These are phyloP conservation scores for Campylomormyrus numenius DNA, from an alignment of 2,113 vertebrate species.

Conservation along the genomic window DNA sequence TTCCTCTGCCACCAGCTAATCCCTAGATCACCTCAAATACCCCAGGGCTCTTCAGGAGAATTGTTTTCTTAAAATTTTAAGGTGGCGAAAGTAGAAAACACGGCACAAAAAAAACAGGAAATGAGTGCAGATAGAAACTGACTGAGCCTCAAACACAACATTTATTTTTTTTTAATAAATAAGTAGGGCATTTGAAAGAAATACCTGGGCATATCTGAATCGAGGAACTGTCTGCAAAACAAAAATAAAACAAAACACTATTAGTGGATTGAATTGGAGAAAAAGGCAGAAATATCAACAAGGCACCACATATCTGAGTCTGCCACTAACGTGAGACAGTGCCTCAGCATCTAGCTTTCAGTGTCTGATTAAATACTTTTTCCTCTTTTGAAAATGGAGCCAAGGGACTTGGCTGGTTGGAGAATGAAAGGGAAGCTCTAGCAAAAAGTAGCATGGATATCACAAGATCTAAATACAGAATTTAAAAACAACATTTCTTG, in stretches of 20 bases:
- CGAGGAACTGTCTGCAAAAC: constrained; percentile 99
- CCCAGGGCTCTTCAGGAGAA: constrained; percentile 13
- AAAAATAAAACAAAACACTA: constrained; percentile 91
- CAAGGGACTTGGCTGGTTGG: too few species aligned
- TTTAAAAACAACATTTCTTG: background rate
- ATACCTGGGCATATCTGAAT: constrained; percentile 99
- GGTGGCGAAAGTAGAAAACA: constrained; percentile 33
- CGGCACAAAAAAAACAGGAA: background rate
- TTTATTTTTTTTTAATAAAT: constrained; percentile 16
- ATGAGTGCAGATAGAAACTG: constrained; percentile 20
- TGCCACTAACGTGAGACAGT: background rate
- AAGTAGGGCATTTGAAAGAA: constrained; percentile 51
- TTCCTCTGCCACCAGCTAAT: background rate
- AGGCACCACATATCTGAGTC: constrained; percentile 22
- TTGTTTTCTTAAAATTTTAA: constrained; percentile 18
- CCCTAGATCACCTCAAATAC: background rate
- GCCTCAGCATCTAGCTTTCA: background rate
- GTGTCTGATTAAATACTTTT: background rate
- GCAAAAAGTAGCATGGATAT: background rate
- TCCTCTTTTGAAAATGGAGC: background rate
- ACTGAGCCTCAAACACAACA: background rate
- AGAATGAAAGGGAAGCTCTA: background rate
- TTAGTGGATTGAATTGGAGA: constrained; percentile 72
- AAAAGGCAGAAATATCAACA: constrained; percentile 48
- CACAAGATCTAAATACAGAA: background rate